Evolutionary conservation across 2,797 vertebrate species (phyloP).

Genomic region (Phaenicophaeus curvirostris): DNA sequence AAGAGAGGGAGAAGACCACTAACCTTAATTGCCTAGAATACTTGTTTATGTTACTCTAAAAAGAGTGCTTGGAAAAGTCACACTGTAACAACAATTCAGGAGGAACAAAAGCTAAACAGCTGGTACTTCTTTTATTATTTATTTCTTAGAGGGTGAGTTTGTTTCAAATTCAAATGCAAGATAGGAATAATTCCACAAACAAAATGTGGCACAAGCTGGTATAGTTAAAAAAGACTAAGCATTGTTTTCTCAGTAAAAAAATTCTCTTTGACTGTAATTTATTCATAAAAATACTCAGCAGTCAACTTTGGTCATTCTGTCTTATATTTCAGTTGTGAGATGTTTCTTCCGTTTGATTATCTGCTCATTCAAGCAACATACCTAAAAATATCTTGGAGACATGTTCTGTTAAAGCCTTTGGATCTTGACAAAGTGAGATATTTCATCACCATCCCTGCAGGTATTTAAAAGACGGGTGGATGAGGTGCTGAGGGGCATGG

Average conservation of each 20-base stretch:
- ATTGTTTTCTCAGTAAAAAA: neutral
- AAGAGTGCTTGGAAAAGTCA: neutral
- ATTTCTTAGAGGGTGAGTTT: neutral
- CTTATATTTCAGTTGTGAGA: neutral
- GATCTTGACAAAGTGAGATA: neutral
- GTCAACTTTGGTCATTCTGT: neutral
- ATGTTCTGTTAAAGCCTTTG: neutral
- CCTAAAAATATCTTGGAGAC: neutral
- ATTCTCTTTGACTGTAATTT: constrained; percentile 31
- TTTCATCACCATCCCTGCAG: no score
- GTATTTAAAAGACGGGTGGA: no score
- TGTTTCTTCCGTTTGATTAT: constrained; percentile 19
- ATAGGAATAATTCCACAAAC: neutral
- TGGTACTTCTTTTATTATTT: neutral
- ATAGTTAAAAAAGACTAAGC: constrained; percentile 7
- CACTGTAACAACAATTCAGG: neutral
- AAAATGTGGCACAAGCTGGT: neutral
- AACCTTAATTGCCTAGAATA: neutral
- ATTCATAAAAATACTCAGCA: constrained; percentile 27
- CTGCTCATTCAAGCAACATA: constrained; percentile 4
- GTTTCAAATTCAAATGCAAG: neutral
- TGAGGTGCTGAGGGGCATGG: no score
- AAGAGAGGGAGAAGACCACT: neutral
- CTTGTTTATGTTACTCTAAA: neutral
- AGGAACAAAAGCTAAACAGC: neutral